Base-by-base conservation (phyloP, 2,113 vertebrate species). In the Aplodontia rufa region DNA sequence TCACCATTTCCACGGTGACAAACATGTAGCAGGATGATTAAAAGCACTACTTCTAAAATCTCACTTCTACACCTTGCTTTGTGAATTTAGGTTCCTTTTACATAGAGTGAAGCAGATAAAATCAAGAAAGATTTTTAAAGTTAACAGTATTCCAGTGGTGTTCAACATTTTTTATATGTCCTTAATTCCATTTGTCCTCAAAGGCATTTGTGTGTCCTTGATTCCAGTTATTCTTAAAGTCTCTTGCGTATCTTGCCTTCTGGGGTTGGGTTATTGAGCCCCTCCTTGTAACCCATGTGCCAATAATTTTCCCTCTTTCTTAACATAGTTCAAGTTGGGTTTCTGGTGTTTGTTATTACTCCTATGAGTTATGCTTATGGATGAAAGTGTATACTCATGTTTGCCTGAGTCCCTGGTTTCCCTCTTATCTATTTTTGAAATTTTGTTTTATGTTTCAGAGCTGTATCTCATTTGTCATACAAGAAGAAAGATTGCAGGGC, bases 391-490 rank as follows among this genome's bases (percentile, higher is more conserved):
- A 30, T 72, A 68, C 90, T 93, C 11, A 13, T 87, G 74, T 90
- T 90, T 87, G 42, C 45, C 66, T n/a, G 0, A 66, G 20, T 88
- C 51, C 35, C 22, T 93, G 68, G 85, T 85, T 93, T 88, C 22
- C 66, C 22, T 79, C 94, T 93, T 80, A 9, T 24, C 53, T 66
- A 89, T 40, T 84, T 89, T 90, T 90, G 45, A 66, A 68, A 79
- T 71, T 93, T 94, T 84, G 22, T 35, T 93, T 80, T 84, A 47
- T 55, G 35, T 87, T 93, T 93, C 32, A 60, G 49, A 72, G 53
- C 37, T 53, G 32, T 72, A 17, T 81, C 72, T 69, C 60, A 80
- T 51, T 87, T 86, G 79, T 93, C 55, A 92, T 19, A 40, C 80
- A 81, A 74, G 35, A 91, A 74, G 58, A 69, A 83, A 83, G 42